phyloP scores from a whole-genome alignment of 1,140 invertebrate genomes.

The Tetramorium alpestre region DNA sequence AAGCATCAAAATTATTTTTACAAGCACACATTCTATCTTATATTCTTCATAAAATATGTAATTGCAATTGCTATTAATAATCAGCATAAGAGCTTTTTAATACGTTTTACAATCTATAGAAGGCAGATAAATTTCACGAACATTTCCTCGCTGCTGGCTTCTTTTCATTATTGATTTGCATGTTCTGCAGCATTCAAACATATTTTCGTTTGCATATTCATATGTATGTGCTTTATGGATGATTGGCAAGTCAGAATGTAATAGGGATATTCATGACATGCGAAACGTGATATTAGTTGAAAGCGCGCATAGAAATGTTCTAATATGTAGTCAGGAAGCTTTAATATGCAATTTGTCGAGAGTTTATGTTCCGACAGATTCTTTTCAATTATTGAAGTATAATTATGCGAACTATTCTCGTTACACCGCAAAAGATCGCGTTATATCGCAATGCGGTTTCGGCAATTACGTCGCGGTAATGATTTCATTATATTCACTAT shows the following conservation, averaged over 20 bases:
- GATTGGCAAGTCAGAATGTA: slow-evolving; percentile 19
- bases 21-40: background rate
- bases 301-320: background rate
- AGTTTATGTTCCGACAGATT: background rate
- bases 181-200: background rate
- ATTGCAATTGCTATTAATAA: background rate
- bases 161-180: slow-evolving; percentile 29
- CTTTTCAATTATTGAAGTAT: background rate
- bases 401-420: background rate
- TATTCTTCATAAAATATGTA: no score
- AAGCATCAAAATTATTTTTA: background rate
- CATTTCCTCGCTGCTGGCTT: background rate
- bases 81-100: background rate
- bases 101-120: slow-evolving; percentile 1
- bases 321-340: background rate
- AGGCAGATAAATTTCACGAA: background rate
- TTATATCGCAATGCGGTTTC: background rate
- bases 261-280: slow-evolving; percentile 47
- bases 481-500: background rate
- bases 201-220: slow-evolving; percentile 51
- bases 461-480: background rate
- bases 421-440: background rate
- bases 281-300: slow-evolving; percentile 30
- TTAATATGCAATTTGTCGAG: background rate
- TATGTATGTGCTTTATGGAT: slow-evolving; percentile 6